phyloP scores from a whole-genome alignment of 2,113 vertebrate genomes.

The Cheilinus undulatus region DNA sequence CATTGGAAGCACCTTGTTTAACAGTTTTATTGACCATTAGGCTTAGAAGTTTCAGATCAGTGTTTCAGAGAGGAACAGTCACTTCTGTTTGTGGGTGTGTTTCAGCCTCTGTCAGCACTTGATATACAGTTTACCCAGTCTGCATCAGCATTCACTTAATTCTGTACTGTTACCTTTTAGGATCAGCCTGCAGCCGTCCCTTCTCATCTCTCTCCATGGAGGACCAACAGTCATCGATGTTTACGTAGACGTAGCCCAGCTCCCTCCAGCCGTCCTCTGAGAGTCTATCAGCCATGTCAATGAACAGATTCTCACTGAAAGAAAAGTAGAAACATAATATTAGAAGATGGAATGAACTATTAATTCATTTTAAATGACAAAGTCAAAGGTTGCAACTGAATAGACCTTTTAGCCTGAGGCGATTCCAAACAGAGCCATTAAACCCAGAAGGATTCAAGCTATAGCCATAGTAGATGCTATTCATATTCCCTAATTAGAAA shows the following conservation, averaged over 20 bases:
- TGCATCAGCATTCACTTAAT: neutral
- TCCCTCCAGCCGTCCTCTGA: constrained; percentile 85
- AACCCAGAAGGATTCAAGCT: too few relatives aligned
- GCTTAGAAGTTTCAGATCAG: neutral
- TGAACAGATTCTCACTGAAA: constrained; percentile 85
- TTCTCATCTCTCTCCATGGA: constrained; percentile 81
- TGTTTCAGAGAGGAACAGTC: neutral
- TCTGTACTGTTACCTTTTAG: constrained; percentile 82
- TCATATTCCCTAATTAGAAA: too few relatives aligned
- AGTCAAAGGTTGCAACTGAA: too few relatives aligned
- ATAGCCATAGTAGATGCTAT: too few relatives aligned
- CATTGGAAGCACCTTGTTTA: neutral
- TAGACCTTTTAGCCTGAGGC: too few relatives aligned
- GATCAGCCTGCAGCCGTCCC: constrained; percentile 87
- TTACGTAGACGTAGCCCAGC: constrained; percentile 87
- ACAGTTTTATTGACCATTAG: constrained; percentile 16
- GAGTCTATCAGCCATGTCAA: constrained; percentile 92
- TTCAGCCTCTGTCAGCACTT: too few relatives aligned
- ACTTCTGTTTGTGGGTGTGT: neutral
- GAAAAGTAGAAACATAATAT: neutral
- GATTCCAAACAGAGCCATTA: too few relatives aligned
- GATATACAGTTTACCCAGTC: neutral
- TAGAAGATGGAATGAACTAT: neutral
- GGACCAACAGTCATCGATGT: constrained; percentile 97
- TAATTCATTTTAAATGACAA: too few relatives aligned